Percentiles rank a stretch among this genome's conserved stretches.
Conservation (phyloP, 30 jellyfish, hydroid and myxozoan genomes). For the Pelagia noctiluca region DNA sequence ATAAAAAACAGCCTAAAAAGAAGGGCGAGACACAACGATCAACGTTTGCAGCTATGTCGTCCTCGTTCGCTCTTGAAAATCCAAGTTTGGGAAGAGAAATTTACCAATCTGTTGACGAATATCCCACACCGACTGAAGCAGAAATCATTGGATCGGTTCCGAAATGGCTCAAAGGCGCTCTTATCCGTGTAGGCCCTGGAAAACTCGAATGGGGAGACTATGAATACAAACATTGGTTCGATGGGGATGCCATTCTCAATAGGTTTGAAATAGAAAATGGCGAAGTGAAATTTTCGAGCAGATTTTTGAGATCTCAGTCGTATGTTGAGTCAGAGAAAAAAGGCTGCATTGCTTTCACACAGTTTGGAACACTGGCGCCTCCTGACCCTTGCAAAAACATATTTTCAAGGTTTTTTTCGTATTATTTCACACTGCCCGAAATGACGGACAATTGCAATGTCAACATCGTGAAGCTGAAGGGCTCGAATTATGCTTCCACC, state of each 20-base stretch:
- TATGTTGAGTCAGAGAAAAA: conserved; percentile 56
- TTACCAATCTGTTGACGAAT: conserved; percentile 41
- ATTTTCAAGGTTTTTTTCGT: conserved; percentile 51
- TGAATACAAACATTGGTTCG: conserved; percentile 77
- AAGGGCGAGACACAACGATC: no score
- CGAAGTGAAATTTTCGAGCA: conserved; percentile 39
- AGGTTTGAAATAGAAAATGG: conserved; percentile 67
- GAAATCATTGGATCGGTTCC: conserved; percentile 60
- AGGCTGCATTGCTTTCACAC: conserved; percentile 44
- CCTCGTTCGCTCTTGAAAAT: no score
- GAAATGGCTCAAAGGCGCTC: conserved; percentile 63
- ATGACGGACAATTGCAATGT: conserved; percentile 65
- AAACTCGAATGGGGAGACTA: conserved; percentile 72
- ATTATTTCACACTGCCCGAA: conserved; percentile 44
- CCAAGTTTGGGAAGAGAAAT: conserved; percentile 51
- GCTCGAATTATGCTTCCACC: conserved; percentile 39
- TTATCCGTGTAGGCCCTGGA: conserved; percentile 78
- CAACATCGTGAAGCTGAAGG: conserved; percentile 43
- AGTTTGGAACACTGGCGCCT: conserved; percentile 59
- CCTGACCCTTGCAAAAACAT: conserved; percentile 85
- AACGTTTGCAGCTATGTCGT: no score
- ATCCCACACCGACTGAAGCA: conserved; percentile 33
- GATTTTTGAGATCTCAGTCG: conserved; percentile 47
- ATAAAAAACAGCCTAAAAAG: no score
- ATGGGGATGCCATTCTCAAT: conserved; percentile 65